These are phyloP conservation scores for Agonopterix arenella DNA, from an alignment of 2,888 invertebrate genomes.

Conservation along the genomic window DNA sequence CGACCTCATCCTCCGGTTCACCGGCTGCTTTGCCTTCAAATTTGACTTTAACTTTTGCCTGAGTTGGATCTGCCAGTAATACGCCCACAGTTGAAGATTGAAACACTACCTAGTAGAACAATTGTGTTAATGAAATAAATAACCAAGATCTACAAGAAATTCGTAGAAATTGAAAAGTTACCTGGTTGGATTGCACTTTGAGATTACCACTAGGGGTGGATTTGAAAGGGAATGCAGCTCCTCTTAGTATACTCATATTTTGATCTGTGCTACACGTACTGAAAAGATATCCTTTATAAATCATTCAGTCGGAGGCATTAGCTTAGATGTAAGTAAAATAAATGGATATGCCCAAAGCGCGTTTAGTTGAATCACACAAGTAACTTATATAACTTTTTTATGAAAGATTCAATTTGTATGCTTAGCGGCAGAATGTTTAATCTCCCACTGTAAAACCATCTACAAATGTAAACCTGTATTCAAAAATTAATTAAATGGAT, in stretches of 20 bases:
- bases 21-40: constrained; percentile 54
- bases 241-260: constrained; percentile 33
- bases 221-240: constrained; percentile 79
- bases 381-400: no score
- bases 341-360: no score
- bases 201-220: constrained; percentile 82
- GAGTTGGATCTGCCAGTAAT: constrained; percentile 80
- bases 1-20: constrained; percentile 36
- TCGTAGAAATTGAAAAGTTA: constrained; percentile 26
- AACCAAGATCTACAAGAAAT: not conserved
- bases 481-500: no score
- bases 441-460: no score
- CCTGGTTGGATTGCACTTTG: constrained; percentile 83
- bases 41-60: constrained; percentile 79
- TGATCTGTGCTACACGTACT: constrained; percentile 45
- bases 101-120: constrained; percentile 77
- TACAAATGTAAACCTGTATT: no score
- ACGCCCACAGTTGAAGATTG: constrained; percentile 83
- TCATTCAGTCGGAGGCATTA: not conserved
- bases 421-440: no score
- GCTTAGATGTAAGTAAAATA: no score
- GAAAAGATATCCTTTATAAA: constrained; percentile 9
- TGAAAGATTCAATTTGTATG: no score
- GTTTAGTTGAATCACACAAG: no score
- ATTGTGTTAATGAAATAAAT: not conserved